Percentiles rank a stretch among this genome's conserved stretches.
phyloP scores from a whole-genome alignment of 2,888 invertebrate species.

The Pemphredon lugubris region DNA sequence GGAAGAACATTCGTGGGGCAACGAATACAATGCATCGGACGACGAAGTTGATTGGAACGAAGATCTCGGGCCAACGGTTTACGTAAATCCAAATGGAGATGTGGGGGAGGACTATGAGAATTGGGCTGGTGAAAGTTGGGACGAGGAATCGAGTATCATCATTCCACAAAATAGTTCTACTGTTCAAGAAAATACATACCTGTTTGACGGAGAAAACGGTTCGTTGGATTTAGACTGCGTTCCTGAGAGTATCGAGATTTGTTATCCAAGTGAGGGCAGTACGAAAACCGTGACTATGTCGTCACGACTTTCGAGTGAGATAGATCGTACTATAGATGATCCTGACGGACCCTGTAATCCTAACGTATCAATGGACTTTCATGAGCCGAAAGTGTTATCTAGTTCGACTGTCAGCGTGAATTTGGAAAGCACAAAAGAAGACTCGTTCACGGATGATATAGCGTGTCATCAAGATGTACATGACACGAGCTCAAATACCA shows the following conservation, averaged over 20 bases:
- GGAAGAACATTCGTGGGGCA: conserved; percentile 7
- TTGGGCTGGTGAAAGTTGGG: conserved; percentile 56
- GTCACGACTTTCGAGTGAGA: neutral
- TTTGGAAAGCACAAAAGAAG: no score
- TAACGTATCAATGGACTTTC: neutral
- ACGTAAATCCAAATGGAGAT: no score
- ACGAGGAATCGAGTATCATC: conserved; percentile 50
- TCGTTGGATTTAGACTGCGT: neutral
- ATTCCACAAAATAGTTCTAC: conserved; percentile 39
- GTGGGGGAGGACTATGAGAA: no score
- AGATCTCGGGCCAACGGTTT: conserved; percentile 52
- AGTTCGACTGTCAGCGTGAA: neutral
- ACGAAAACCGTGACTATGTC: neutral
- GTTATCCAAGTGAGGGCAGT: neutral
- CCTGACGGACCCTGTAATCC: neutral
- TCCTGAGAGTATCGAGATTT: neutral
- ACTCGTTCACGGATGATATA: no score
- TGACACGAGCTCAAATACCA: neutral
- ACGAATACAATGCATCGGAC: neutral
- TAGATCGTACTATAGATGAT: conserved; percentile 5
- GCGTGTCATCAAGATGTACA: neutral
- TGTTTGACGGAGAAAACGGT: conserved; percentile 37
- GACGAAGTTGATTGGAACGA: conserved; percentile 44
- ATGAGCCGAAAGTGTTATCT: conserved; percentile 5
- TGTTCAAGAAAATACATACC: conserved; percentile 26